Evolutionary conservation across 2,888 invertebrate genomes (phyloP), one percentile per base, ranked within the genome.

Genomic region (Pterostichus niger): DNA sequence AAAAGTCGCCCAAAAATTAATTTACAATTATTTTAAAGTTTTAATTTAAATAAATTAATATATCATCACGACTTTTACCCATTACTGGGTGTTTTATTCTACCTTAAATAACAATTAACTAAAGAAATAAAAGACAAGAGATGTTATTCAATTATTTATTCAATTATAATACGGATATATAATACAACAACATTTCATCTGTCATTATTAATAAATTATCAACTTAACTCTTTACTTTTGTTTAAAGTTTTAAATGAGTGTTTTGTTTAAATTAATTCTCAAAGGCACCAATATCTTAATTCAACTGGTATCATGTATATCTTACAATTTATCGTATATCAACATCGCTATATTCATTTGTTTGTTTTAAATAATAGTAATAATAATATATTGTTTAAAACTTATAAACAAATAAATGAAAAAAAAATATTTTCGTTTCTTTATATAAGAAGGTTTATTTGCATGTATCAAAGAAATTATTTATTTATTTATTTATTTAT

Each of bases 161-260:
- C 85, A 86, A 86, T 80, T 88, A 89, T 88, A 89, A 88, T 89
- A 89, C 89, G 89, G 88, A 87, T 88, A 89, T 88, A 87, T 87
- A 86, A 88, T 89, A 90, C 89, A 90, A 89, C 89, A 89, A 89
- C 87, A 88, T 24, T 1, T 2, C 24, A 2, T 3, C 88, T 87
- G 80, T 71, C 52, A 54, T 80, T 80, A 68, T 80, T 46, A 10
- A 35, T 1, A 68, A 61, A 54, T 56, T 33, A 59, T n/a, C 80
- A 68, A 71, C 54, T 80, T 68, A 17, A 15, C 10, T 24, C 3
- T 49, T 80, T 68, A 35, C 10, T 59, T 15, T 10, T 78, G 44
- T 79, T 64, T 64, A n/a, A 6, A 33, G 9, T 33, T 17, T 40
- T 40, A 3, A 40, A 40, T n/a, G 40, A 17, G 9, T 78, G 13